Evolutionary conservation across 1,140 invertebrate species (phyloP).

Genomic region (Pectinophora gossypiella): DNA sequence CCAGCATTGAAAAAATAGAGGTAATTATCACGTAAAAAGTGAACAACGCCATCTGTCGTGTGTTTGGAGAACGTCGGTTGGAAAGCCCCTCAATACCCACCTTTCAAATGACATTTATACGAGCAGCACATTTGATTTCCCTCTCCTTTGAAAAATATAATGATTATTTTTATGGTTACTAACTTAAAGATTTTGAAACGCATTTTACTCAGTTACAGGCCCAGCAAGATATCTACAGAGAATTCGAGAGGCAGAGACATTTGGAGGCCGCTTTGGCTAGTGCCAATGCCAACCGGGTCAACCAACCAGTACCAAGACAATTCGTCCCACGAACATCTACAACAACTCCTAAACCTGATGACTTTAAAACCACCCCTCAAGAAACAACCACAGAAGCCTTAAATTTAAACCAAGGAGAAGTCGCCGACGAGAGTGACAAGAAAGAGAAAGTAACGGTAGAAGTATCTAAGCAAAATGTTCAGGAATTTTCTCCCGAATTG

Average conservation of each 20-base stretch:
- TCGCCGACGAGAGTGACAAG: constrained; percentile 31
- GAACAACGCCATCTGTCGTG: too few species aligned
- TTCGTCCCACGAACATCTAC: constrained; percentile 33
- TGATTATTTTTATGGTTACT: too few species aligned
- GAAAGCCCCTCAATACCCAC: too few species aligned
- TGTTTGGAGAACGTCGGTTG: too few species aligned
- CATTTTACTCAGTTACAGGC: constrained; percentile 43
- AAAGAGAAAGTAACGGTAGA: constrained; percentile 52
- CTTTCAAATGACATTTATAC: too few species aligned
- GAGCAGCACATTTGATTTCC: too few species aligned
- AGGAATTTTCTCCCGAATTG: constrained; percentile 57
- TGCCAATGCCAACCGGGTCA: constrained; percentile 28
- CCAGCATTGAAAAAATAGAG: too few species aligned
- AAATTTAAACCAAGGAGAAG: constrained; percentile 48
- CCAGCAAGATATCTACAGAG: constrained; percentile 46
- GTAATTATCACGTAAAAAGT: too few species aligned
- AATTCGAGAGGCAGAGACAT: constrained; percentile 52
- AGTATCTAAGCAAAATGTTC: constrained; percentile 56
- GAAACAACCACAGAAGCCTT: constrained; percentile 40
- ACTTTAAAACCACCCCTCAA: constrained; percentile 22
- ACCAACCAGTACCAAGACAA: constrained; percentile 40
- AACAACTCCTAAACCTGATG: constrained; percentile 32
- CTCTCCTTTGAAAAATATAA: too few species aligned
- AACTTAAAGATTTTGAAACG: too few species aligned
- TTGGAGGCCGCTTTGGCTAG: constrained; percentile 36